Evolutionary conservation across 2,113 vertebrate genomes (phyloP), one percentile per base, ranked within the genome.

Genomic region (Sapayoa aenigma): DNA sequence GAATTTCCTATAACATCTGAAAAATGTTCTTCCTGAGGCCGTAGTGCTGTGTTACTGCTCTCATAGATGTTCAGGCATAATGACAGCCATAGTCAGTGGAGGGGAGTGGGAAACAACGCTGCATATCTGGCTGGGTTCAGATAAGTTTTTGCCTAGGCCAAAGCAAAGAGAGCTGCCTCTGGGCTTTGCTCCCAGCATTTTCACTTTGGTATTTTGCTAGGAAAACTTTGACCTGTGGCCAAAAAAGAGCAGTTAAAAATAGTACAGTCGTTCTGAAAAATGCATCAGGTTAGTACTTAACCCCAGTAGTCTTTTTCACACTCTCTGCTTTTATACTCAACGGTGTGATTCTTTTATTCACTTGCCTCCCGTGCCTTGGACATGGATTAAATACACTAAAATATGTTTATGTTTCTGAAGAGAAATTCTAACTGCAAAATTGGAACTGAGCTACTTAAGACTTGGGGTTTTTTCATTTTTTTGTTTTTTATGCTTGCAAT

Each of bases 231-330:
- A 97, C 97, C 97, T 89, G 80, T 94, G 97, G 97, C 98, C 97
- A 98, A 97, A 97, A 96, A 97, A 96, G 93, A 93, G 65, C 87
- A 94, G 96, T 97, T 98, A 98, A 98, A 98, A 98, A 98, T 98
- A 98, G 97, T 95, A 81, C 84, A 92, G 90, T 96, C 88, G 25
- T 93, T 96, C 95, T 98, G 94, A 97, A 97, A 93, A 95, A 93
- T 94, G 95, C 94, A 86, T 96, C 94, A 96, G 94, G 93, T 97
- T 98, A 96, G 96, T 91, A 59, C 67, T 96, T 94, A 96, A 84
- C 80, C 77, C 80, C 69, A 76, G 84, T 17, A 92, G 76, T 90
- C n/a, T 82, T 92, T 92, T 96, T 96, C 84, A 78, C 87, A 92
- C 93, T 96, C 88, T 86, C 46, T 84, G 80, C 42, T 94, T 88